Conservation (phyloP, 2,113 vertebrate species). For the Rallus limicola region DNA sequence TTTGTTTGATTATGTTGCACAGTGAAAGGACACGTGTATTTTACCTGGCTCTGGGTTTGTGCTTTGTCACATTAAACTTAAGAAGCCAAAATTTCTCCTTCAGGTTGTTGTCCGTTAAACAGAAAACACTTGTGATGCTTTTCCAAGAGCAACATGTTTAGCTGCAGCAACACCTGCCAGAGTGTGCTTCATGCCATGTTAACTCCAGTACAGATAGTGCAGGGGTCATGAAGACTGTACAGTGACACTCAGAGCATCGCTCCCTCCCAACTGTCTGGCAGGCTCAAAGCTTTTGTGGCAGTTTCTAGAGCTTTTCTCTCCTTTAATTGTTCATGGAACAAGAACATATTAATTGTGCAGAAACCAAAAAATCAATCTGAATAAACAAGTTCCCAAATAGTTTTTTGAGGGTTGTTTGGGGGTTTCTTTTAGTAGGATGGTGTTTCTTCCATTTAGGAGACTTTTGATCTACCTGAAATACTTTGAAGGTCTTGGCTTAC, state of each 20-base stretch:
- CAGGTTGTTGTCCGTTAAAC: neutral
- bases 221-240: neutral
- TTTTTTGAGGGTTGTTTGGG: neutral
- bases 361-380: neutral
- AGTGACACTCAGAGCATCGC: neutral
- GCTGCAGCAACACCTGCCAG: neutral
- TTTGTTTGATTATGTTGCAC: neutral
- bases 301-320: neutral
- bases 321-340: neutral
- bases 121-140: neutral
- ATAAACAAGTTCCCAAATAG: neutral
- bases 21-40: neutral
- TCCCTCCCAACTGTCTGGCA: neutral
- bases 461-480: neutral
- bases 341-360: neutral
- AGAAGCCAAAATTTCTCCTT: neutral
- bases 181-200: neutral
- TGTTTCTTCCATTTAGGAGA: neutral
- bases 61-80: neutral
- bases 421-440: neutral
- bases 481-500: neutral
- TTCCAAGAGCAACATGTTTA: fast-evolving
- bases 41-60: neutral
- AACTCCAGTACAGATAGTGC: neutral
- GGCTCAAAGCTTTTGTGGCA: neutral